phyloP scores from a whole-genome alignment of 2,888 invertebrate genomes.

The Spisula subtruncata region DNA sequence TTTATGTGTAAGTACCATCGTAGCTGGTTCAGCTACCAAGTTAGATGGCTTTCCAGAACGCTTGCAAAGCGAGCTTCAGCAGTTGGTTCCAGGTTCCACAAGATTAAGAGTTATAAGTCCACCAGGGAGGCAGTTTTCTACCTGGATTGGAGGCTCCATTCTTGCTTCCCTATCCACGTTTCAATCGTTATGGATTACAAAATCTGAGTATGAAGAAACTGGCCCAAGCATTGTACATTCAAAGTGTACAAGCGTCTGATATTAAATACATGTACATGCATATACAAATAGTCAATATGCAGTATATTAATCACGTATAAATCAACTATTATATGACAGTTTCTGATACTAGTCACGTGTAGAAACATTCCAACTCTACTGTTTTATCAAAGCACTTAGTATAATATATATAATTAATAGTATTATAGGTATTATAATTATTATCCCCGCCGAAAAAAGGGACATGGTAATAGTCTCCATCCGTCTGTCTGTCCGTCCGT shows the following conservation, averaged over 20 bases:
- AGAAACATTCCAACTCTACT: no score
- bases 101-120: slow-evolving; percentile 98
- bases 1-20: slow-evolving; percentile 81
- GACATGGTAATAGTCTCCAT: no score
- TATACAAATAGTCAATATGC: no score
- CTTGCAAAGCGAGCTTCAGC: slow-evolving; percentile 89
- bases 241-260: slow-evolving; percentile 88
- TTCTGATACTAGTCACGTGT: no score
- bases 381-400: no score
- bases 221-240: slow-evolving; percentile 92
- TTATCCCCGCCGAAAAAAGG: no score
- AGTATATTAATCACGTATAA: no score
- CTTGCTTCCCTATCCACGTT: slow-evolving; percentile 89
- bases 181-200: slow-evolving; percentile 88
- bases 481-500: no score
- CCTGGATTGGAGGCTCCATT: slow-evolving; percentile 53
- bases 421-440: no score
- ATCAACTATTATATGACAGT: no score
- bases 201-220: slow-evolving; percentile 79
- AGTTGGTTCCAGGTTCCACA: slow-evolving; percentile 96
- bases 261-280: no score
- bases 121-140: slow-evolving; percentile 90
- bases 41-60: slow-evolving; percentile 92
- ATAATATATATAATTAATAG: no score
- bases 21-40: slow-evolving; percentile 95